Conservation (phyloP, 2,797 vertebrate genomes). For the Oryzias dopingdopingensis region DNA sequence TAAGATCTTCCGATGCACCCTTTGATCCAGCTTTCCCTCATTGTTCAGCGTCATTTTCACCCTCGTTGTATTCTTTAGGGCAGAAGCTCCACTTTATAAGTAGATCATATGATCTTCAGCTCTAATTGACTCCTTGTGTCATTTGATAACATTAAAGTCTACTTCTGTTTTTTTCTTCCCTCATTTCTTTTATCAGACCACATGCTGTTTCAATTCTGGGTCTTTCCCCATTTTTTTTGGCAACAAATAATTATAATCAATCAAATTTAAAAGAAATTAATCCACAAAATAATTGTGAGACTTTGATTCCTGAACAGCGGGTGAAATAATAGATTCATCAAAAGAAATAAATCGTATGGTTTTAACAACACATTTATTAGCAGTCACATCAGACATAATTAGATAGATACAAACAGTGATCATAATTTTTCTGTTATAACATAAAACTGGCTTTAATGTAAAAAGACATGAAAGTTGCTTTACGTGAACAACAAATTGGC, state of each 20-base stretch:
- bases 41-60: conserved; percentile 1
- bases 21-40: conserved; percentile 21
- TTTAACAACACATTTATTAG: conserved; percentile 42
- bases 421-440: background rate
- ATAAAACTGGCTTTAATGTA: too few species aligned
- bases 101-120: conserved; percentile 8
- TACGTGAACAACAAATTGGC: too few species aligned
- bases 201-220: too few species aligned
- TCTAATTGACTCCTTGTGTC: conserved; percentile 17
- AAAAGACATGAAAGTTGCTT: too few species aligned
- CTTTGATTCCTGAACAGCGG: too few species aligned
- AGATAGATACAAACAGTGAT: background rate
- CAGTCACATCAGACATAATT: conserved; percentile 27
- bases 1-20: conserved; percentile 9
- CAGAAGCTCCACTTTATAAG: conserved; percentile 1
- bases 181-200: too few species aligned
- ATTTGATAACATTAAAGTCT: conserved; percentile 35
- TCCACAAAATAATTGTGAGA: too few species aligned
- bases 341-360: background rate
- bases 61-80: conserved; percentile 25
- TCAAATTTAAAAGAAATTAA: too few species aligned
- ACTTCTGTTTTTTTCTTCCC: conserved; percentile 11
- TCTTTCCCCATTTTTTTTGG: too few species aligned
- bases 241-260: too few species aligned
- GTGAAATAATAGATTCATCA: background rate